Evolutionary conservation across 2,888 invertebrate genomes (phyloP), one percentile per base, ranked within the genome.

Genomic region (Nysson spinosus): DNA sequence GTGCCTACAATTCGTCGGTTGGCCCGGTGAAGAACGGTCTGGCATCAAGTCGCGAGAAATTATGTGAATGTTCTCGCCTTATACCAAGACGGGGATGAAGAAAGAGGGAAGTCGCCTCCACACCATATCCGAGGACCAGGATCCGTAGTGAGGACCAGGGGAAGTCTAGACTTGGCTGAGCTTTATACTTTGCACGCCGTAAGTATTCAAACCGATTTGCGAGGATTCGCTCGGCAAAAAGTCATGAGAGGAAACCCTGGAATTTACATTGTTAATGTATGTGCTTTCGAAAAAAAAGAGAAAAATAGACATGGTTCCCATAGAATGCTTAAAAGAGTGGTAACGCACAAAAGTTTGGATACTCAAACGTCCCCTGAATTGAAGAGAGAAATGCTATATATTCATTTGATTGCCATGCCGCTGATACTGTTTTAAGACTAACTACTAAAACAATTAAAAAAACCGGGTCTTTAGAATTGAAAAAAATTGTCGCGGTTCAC

Each of bases 221-320:
- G 81, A 77, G 81, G 79, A 82, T 81, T 79, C 81, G 66, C 72
- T 65, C 71, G 79, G 81, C 81, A 83, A 83, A 83, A 83, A 82
- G 79, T 81, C 79, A 77, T 63, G 69, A 50, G 62, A 56, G 47
- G 47, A 52, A 61, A 61, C 52, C 65, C 66, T 22, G 55, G 75
- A 78, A 83, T 83, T 83, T 83, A 83, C 81, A 83, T 83, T 80
- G 79, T 79, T 81, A 83, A 83, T 83, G 79, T 72, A 73, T 75
- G 43, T 66, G 68, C 69, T 42, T 19, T 58, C 50, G 37, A 16
- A 40, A 56, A 30, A 49, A 40, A 37, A 35, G 20, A 40, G 35
- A 9, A 1, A n/a, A 30, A 46, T 17, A 30, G 54, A 30, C 30
- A 57, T 50, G 51, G 44, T 52, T 60, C 63, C 49, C 50, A 49